Percentiles rank a stretch among this genome's conserved stretches.
Evolutionary conservation across 2,888 invertebrate genomes (phyloP).

Genomic region (Noctua comes): DNA sequence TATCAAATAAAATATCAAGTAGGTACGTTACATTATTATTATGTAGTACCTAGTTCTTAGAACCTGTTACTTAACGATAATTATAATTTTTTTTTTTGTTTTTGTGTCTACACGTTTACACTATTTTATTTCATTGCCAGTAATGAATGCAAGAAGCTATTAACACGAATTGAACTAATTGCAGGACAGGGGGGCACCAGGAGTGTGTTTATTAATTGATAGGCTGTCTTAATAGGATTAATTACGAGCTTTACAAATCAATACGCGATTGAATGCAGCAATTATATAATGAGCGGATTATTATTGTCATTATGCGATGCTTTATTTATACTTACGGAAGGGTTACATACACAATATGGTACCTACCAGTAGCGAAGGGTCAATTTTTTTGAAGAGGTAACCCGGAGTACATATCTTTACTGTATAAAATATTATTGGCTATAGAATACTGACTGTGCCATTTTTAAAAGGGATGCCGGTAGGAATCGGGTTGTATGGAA

Average conservation of each 20-base stretch:
- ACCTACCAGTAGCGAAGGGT: no score
- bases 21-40: background rate
- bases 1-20: background rate
- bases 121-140: conserved; percentile 8
- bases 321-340: conserved; percentile 4
- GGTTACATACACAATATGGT: background rate
- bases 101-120: no score
- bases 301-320: background rate
- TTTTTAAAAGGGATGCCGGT: no score
- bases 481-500: no score
- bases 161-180: conserved; percentile 37
- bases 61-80: no score
- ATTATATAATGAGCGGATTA: conserved; percentile 13
- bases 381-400: no score
- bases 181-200: conserved; percentile 16
- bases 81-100: no score
- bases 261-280: conserved; percentile 40
- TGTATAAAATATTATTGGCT: no score
- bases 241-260: conserved; percentile 46
- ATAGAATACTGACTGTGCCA: no score
- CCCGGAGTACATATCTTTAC: no score
- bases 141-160: conserved; percentile 23
- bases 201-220: conserved; percentile 43
- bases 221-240: conserved; percentile 41
- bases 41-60: background rate